Evolutionary conservation across 2,113 vertebrate genomes (phyloP), one percentile per base, ranked within the genome.

Genomic region (Hyperoodon ampullatus): DNA sequence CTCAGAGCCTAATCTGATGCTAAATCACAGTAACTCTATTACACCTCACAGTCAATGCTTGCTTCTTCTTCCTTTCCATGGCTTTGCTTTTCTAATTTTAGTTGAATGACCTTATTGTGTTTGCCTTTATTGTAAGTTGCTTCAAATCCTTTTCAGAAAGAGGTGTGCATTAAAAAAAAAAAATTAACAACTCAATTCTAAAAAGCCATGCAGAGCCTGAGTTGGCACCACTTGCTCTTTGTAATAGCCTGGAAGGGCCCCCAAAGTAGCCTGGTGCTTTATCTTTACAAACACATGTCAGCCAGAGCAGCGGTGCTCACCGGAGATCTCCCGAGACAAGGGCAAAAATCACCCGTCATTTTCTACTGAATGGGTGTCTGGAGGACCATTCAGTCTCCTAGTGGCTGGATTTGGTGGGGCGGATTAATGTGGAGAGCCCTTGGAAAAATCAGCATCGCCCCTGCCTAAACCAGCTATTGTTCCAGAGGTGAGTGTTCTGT

Each of bases 401-500:
- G 92, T 66, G 78, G 75, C 94, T 95, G 95, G 90, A 96, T 96
- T 96, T 95, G 82, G 92, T 94, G 97, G 88, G 60, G 75, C 24
- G 93, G 95, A 97, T 97, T 97, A 97, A 87, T 11, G 81, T 85
- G 97, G 97, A 83, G 96, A 98, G 95, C 88, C 96, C 97, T 98
- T 94, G 96, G 95, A 97, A 97, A 77, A 1, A 44, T 85, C 95
- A 95, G 94, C 74, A 19, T 70, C 24, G 24, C 94, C 60, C 11
- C 60, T 89, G 61, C 91, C 70, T 85, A 87, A 26, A 1, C 65
- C 0, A 1, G 78, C 42, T 66, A 30, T 97, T 97, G 96, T 86
- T 97, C 84, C 92, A 60, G 91, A 96, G 92, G 94, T 96, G 78
- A 97, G 93, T 12, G 35, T 55, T 95, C 80, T 7, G 11, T 65